Percentiles rank a stretch among this genome's conserved stretches.
These are phyloP conservation scores for Sphaeridia pumilis DNA, from an alignment of 2,888 invertebrate genomes.

Conservation along the genomic window DNA sequence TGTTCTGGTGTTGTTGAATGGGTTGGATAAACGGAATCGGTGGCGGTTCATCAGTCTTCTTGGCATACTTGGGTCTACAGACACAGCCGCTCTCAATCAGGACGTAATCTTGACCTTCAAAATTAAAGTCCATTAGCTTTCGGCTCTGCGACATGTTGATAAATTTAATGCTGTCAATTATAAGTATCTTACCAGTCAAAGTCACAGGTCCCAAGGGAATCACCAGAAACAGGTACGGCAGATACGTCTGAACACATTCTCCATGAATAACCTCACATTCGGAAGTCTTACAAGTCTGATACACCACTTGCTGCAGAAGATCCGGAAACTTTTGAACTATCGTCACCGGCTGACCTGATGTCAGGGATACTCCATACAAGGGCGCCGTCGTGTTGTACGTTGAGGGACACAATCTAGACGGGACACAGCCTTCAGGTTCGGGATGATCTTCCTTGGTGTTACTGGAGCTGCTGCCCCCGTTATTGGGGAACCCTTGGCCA, in stretches of 20 bases:
- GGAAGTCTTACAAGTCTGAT: slow-evolving; percentile 77
- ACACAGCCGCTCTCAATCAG: slow-evolving; percentile 89
- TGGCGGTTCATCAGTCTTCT: slow-evolving; percentile 28
- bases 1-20: too few relatives aligned
- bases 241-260: slow-evolving; percentile 81
- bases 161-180: not conserved
- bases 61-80: slow-evolving; percentile 53
- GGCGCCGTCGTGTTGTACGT: slow-evolving; percentile 87
- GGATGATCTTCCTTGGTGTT: not conserved
- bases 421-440: slow-evolving; percentile 44
- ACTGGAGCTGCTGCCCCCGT: not conserved
- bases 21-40: slow-evolving; percentile 33
- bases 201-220: slow-evolving; percentile 82
- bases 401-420: slow-evolving; percentile 70
- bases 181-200: slow-evolving; percentile 48
- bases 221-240: slow-evolving; percentile 81
- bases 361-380: slow-evolving; percentile 85
- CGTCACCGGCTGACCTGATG: slow-evolving; percentile 83
- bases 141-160: not conserved
- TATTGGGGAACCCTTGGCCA: not conserved
- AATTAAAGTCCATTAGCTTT: not conserved
- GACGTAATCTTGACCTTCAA: slow-evolving; percentile 71
- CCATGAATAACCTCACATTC: slow-evolving; percentile 82
- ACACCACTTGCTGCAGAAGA: slow-evolving; percentile 79
- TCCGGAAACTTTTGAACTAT: slow-evolving; percentile 78